phyloP scores from a whole-genome alignment of 1,140 invertebrate genomes.

The Branchinecta lynchi region DNA sequence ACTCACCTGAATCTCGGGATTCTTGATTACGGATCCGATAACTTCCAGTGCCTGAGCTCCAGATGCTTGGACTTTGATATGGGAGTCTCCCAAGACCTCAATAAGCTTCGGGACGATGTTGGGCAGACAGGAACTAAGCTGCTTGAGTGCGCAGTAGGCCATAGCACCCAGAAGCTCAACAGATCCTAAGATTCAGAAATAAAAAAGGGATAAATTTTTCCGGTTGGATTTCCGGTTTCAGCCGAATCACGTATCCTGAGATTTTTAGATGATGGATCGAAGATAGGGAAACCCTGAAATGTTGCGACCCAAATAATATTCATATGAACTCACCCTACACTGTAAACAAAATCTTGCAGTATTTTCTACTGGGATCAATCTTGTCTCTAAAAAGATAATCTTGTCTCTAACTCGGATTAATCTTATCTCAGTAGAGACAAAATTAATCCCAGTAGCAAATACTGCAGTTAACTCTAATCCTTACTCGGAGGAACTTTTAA shows the following conservation, averaged over 20 bases:
- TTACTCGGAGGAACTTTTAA: too few species aligned
- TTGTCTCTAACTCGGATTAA: too few species aligned
- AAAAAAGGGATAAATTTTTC: constrained; percentile 19
- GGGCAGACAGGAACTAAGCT: constrained; percentile 90
- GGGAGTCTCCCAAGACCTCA: constrained; percentile 92
- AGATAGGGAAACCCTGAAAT: constrained; percentile 6
- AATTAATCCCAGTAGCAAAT: too few species aligned
- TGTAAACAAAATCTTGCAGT: too few species aligned
- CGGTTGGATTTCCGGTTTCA: not conserved
- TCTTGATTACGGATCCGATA: constrained; percentile 93
- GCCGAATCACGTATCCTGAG: not conserved
- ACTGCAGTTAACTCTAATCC: too few species aligned
- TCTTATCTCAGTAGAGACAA: too few species aligned
- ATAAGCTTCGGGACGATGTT: constrained; percentile 97
- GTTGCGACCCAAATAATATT: too few species aligned
- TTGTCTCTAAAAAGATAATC: too few species aligned
- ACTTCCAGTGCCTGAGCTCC: constrained; percentile 86
- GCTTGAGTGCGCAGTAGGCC: constrained; percentile 97
- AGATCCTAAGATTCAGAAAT: constrained; percentile 45
- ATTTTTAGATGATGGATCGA: not conserved
- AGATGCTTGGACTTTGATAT: constrained; percentile 93
- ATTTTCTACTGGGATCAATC: too few species aligned
- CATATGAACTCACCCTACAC: too few species aligned
- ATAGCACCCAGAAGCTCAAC: constrained; percentile 91
- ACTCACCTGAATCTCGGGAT: constrained; percentile 79